Evolutionary conservation across 2,113 vertebrate genomes (phyloP).

Genomic region (Panthera tigris): DNA sequence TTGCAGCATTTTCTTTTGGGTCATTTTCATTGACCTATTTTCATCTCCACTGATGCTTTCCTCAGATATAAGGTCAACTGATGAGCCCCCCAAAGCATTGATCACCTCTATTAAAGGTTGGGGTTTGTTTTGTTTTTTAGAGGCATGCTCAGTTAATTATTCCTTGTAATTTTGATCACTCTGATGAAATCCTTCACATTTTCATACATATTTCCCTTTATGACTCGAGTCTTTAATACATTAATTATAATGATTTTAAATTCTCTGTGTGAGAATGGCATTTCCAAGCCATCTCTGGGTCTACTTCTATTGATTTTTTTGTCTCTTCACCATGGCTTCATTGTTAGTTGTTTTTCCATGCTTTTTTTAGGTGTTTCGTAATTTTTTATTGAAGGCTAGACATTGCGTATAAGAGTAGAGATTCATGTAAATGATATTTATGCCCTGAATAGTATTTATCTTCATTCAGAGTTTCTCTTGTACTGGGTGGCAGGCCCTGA

Average conservation of each 20-base stretch:
- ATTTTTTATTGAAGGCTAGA: not conserved
- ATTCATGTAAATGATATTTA: not conserved
- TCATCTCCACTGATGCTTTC: not conserved
- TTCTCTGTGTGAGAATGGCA: not conserved
- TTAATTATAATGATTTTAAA: not conserved
- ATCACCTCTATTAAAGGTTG: not conserved
- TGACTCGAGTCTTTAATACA: not conserved
- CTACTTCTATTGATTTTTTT: not conserved
- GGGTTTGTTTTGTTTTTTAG: not conserved
- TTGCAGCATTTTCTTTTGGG: not conserved
- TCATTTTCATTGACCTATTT: not conserved
- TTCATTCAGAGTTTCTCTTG: not conserved
- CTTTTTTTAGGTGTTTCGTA: not conserved
- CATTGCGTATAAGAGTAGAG: not conserved
- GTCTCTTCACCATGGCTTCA: not conserved
- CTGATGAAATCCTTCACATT: not conserved
- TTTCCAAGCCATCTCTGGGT: not conserved
- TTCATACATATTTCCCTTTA: not conserved
- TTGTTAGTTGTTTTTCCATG: not conserved
- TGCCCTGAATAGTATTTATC: not conserved
- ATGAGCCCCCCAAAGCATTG: not conserved
- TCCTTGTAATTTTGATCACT: not conserved
- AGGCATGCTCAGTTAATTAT: not conserved
- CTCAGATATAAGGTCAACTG: not conserved
- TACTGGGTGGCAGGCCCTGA: not conserved